Percentiles rank a stretch among this genome's conserved stretches.
Conservation (phyloP, 2,113 vertebrate species). For the Columba janthina region DNA sequence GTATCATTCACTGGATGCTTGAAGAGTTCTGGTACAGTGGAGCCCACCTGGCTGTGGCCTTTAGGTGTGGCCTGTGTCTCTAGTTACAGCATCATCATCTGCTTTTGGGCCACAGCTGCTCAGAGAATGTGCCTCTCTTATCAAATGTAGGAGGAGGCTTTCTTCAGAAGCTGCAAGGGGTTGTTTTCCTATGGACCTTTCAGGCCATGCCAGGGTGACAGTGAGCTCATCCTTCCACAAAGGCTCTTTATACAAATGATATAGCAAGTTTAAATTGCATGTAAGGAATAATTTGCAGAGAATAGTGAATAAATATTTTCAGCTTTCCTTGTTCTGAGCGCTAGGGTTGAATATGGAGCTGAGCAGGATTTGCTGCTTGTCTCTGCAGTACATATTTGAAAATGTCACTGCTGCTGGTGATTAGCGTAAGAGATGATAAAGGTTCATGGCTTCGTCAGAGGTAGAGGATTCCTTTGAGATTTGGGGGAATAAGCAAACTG, state of each 20-base stretch:
- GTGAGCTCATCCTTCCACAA: not conserved
- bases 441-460: not conserved
- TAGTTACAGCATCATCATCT: not conserved
- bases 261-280: rapidly evolving
- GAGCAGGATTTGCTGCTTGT: not conserved
- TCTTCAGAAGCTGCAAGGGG: not conserved
- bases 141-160: not conserved
- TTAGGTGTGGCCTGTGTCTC: not conserved
- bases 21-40: no score
- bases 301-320: not conserved
- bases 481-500: not conserved
- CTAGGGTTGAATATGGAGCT: not conserved
- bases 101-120: not conserved
- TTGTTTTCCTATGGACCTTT: not conserved
- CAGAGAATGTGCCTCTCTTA: not conserved
- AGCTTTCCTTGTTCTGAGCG: not conserved
- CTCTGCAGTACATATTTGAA: not conserved
- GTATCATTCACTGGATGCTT: no score
- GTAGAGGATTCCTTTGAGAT: not conserved
- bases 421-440: not conserved
- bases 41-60: not conserved
- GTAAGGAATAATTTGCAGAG: not conserved
- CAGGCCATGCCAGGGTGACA: not conserved
- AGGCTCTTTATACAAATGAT: not conserved
- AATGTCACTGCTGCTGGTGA: not conserved